Conservation (phyloP, 92 coral and sea anemone species). For the Zoanthus gigantus region DNA sequence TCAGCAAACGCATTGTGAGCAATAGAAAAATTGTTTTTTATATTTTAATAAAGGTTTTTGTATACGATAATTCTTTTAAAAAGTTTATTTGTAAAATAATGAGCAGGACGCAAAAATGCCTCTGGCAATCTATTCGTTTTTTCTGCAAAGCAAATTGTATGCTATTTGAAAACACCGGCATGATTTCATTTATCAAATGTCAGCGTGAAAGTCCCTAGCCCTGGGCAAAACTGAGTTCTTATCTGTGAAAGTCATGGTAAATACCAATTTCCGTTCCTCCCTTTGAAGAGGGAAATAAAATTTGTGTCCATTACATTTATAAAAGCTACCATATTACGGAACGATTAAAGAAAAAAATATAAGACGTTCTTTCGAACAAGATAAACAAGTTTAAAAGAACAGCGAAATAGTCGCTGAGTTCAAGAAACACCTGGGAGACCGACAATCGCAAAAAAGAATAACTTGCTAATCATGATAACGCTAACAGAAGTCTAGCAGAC, state of each 20-base stretch:
- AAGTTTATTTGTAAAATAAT: background rate
- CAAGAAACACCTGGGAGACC: background rate
- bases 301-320: background rate
- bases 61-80: no score
- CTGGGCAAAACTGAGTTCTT: conserved; percentile 14
- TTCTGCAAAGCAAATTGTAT: background rate
- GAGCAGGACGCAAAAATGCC: background rate
- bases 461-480: background rate
- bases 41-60: no score
- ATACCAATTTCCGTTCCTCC: conserved; percentile 35
- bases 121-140: background rate
- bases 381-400: background rate
- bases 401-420: background rate
- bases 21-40: no score
- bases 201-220: background rate
- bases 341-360: background rate
- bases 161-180: background rate
- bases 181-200: conserved; percentile 7
- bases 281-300: conserved; percentile 1
- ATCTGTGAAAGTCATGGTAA: conserved; percentile 39
- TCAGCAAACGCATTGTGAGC: no score
- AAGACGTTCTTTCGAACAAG: background rate
- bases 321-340: background rate
- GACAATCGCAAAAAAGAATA: background rate
- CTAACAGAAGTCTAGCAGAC: background rate